Evolutionary conservation across 2,888 invertebrate species (phyloP), one percentile per base, ranked within the genome.

Genomic region (Micropterix aruncella): DNA sequence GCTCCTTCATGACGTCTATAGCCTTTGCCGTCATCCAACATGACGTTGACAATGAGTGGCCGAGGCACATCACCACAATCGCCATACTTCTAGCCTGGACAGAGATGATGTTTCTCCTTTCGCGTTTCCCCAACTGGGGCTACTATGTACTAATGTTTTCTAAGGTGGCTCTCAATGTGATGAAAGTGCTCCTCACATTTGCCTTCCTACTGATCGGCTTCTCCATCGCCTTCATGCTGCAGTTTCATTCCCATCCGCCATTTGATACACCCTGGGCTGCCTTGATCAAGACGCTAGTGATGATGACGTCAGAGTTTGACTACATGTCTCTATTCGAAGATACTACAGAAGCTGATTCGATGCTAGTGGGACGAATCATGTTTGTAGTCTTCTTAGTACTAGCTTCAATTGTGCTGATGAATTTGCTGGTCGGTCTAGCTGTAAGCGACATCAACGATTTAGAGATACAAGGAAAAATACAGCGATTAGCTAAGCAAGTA

Each of bases 1-100:
- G 61, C 0, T 70, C 73, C 1, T 54, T 74, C 36, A 57, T 62
- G 0, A 57, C 73, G 7, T 66, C 73, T 1, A 56, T 65, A 1
- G 60, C 69, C 14, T 55, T 73, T 1, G 67, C 71, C 1, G 59
- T 60, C 12, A 55, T 65, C 1, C 56, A 70, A 1, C 48, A 59
- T 2, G 50, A 62, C 3, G 51, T 56, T 1, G 51, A 55, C 2
- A 54, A 53, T 47, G 49, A 57, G 1, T 55, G 57, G 56, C 46
- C 52, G 3, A 47, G 55, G 2, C 55, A 60, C 45, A 49, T 62
- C 2, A 56, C 60, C 1, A 57, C 63, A 2, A 45, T 58, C 12
- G 58, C 62, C 1, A 52, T 61, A 15, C 56, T 65, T 39, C 51
- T 62, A 19, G 54, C 59, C 2, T 65, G 63, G 63, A 53, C 58